Base-by-base conservation (phyloP, 2,888 invertebrate genomes). In the Psococerastis gibbosa region DNA sequence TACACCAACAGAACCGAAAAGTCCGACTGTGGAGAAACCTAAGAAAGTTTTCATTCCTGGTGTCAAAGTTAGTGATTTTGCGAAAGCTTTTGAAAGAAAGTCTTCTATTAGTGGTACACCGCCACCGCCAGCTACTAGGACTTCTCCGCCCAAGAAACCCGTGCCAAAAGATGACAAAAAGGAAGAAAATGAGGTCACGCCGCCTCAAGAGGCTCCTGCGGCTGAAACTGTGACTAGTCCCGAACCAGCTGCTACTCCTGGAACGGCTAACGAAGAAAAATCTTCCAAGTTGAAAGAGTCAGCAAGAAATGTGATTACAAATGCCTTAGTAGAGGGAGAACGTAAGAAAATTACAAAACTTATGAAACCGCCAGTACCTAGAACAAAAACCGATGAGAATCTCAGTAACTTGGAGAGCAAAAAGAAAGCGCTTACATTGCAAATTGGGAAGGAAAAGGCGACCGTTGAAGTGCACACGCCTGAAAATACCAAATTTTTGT, bases 31-130 rank as follows among this genome's bases (percentile, higher is more conserved):
- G 43, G 66, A 69, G 41, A 82, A 82, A 57, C 78, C 78, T 27
- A 84, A 82, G 61, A 87, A 84, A 60, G 68, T 84, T 42, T 74
- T 81, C 50, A 78, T 85, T 56, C 80, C 84, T 22, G 70, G 71
- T 23, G 82, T 84, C 13, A 85, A 80, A 58, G 85, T 88, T 1
- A 83, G 81, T 43, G 85, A 80, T 56, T 85, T 81, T 52, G 87
- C 85, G 53, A 79, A 80, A 53, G 84, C 82, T 53, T 88, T 84
- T 56, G 85, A 88, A 60, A 68, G 81, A 43, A 77, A 78, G 77
- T 41, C 65, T 77, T 32, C 60, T 55, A 3, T 66, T n/a, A n/a
- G n/a, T n/a, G n/a, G n/a, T n/a, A n/a, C n/a, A 65, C 6, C 38
- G n/a, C 47, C 48, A 5, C 46, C 46, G 2, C 57, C 60, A 11